These are phyloP conservation scores for Pangasianodon gigas DNA, from an alignment of 2,113 vertebrate species.

Conservation along the genomic window DNA sequence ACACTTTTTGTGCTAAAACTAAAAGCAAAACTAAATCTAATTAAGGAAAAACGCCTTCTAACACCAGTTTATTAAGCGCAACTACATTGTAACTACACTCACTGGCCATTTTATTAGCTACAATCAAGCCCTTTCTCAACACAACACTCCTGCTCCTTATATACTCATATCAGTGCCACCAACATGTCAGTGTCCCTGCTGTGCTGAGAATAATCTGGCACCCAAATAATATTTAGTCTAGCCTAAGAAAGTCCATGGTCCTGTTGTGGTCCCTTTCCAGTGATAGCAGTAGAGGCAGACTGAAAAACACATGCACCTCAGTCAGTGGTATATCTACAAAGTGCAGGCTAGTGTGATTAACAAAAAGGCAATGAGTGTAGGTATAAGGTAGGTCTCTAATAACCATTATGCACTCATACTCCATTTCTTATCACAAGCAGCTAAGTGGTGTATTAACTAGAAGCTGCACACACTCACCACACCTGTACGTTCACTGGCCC, in stretches of 20 bases:
- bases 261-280: conserved; percentile 3
- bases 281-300: not conserved
- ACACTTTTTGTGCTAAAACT: not conserved
- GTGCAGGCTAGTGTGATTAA: not conserved
- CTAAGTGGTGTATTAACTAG: conserved; percentile 63
- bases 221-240: not conserved
- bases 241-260: not conserved
- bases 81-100: not conserved
- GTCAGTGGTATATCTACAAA: not conserved
- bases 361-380: not conserved
- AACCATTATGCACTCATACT: conserved; percentile 36
- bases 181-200: not conserved
- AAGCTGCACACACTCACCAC: conserved; percentile 49
- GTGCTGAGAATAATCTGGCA: not conserved
- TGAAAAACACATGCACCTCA: not conserved
- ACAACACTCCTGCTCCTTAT: not conserved
- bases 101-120: not conserved
- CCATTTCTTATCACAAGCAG: conserved; percentile 55
- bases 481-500: conserved; percentile 29
- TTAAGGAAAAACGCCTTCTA: conserved; percentile 62
- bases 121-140: not conserved
- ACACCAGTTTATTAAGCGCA: not conserved
- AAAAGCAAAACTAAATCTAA: conserved; percentile 53
- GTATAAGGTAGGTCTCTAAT: not conserved
- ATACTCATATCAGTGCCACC: not conserved